phyloP scores from a whole-genome alignment of 2,113 vertebrate genomes.

The Baryphthengus martii region DNA sequence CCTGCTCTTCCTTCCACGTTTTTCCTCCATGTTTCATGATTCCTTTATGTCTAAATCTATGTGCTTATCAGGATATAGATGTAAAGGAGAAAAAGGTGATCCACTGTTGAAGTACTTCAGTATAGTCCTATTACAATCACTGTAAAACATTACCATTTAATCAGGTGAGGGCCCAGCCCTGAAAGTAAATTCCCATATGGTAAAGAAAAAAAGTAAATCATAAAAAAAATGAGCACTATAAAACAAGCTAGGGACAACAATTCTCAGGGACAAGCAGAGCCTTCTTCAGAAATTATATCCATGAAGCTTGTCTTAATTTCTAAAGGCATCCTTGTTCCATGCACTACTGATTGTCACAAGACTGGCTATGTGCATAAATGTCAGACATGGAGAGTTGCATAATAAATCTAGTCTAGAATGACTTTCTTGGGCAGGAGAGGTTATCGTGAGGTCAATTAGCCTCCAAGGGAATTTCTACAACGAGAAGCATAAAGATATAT shows the following conservation, averaged over 20 bases:
- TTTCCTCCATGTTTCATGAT: not conserved
- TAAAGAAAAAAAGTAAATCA: not conserved
- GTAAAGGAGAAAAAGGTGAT: not conserved
- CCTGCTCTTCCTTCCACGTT: not conserved
- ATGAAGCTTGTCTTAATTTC: not conserved
- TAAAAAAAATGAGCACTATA: not conserved
- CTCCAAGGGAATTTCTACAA: conserved; percentile 10
- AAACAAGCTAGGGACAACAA: not conserved
- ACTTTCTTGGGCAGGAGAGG: conserved; percentile 6
- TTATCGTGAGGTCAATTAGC: not conserved
- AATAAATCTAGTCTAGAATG: conserved; percentile 17
- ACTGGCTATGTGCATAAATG: not conserved
- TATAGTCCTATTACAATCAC: not conserved
- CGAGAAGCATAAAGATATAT: not conserved
- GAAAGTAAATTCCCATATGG: not conserved
- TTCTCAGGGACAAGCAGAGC: not conserved
- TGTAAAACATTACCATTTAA: not conserved
- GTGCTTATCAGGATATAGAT: not conserved
- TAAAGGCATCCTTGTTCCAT: not conserved
- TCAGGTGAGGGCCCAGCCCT: not conserved
- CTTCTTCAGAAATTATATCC: not conserved
- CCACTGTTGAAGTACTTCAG: not conserved
- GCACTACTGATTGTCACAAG: not conserved
- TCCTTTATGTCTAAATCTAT: not conserved
- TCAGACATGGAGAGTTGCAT: not conserved